These are phyloP conservation scores for Oegoconia quadripuncta DNA, from an alignment of 2,888 invertebrate species.

Conservation along the genomic window DNA sequence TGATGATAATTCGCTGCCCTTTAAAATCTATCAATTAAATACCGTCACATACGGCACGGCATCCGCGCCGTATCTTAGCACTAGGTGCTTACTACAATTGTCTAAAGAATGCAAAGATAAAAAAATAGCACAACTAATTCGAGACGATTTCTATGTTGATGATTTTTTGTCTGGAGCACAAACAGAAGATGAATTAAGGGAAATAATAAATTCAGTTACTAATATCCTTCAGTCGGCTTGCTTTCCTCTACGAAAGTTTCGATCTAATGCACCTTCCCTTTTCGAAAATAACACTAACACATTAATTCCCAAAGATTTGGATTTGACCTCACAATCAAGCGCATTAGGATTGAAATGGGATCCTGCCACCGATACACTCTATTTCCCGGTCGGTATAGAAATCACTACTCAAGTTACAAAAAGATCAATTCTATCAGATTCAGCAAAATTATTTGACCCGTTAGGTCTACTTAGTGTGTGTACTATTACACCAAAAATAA, in stretches of 20 bases:
- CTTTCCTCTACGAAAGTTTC: constrained; percentile 20
- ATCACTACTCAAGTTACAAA: constrained; percentile 12
- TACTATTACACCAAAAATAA: constrained; percentile 15
- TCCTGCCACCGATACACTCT: constrained; percentile 9
- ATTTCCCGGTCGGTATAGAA: no score
- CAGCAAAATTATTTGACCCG: constrained; percentile 15
- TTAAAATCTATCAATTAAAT: no score
- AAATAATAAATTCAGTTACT: constrained; percentile 14
- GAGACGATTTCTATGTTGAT: constrained; percentile 29
- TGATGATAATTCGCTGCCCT: constrained; percentile 6
- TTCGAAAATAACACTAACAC: no score
- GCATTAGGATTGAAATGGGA: constrained; percentile 15
- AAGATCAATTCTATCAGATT: constrained; percentile 9
- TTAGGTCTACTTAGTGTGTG: constrained; percentile 12
- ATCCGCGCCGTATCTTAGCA: constrained; percentile 26
- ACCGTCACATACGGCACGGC: constrained; percentile 24
- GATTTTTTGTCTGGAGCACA: constrained; percentile 21
- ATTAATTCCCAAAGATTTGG: no score
- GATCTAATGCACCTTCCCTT: no score
- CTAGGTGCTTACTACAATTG: constrained; percentile 23
- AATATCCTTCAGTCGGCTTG: constrained; percentile 18
- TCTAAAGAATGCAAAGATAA: constrained; percentile 19
- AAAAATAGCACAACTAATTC: constrained; percentile 17
- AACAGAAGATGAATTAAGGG: constrained; percentile 8
- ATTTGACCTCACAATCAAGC: no score